Percentiles rank a stretch among this genome's conserved stretches.
phyloP scores from a whole-genome alignment of 2,113 vertebrate species.

The Corythoichthys haematopterus region DNA sequence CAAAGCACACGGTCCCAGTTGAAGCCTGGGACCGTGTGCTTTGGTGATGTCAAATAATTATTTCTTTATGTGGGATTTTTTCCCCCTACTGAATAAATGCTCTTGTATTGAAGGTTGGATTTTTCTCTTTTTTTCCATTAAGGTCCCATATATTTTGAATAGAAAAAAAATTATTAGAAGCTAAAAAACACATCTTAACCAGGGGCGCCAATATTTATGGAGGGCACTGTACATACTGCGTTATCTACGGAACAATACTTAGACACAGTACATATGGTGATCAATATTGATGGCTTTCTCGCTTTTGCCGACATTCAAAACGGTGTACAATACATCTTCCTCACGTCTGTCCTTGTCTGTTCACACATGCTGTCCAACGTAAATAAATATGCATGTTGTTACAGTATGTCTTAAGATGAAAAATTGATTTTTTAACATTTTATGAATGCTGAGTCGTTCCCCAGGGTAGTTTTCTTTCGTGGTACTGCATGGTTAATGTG shows the following conservation, averaged over 20 bases:
- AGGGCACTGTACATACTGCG: no score
- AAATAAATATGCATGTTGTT: background rate
- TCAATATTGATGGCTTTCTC: conserved; percentile 45
- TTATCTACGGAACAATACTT: background rate
- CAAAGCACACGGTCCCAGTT: no score
- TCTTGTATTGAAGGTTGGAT: no score
- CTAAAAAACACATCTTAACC: no score
- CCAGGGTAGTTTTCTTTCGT: background rate
- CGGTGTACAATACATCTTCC: conserved; percentile 1
- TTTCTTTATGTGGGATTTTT: no score
- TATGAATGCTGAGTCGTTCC: background rate
- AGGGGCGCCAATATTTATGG: no score
- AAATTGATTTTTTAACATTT: background rate
- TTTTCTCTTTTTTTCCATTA: no score
- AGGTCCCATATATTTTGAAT: no score
- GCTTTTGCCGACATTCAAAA: conserved; percentile 3
- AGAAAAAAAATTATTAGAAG: no score
- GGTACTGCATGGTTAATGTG: background rate
- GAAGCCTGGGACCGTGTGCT: no score
- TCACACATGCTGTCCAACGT: background rate
- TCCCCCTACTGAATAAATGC: no score
- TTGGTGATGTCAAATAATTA: no score
- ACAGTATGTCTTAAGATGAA: background rate
- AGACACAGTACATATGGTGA: background rate
- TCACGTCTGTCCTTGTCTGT: conserved; percentile 13